Base-by-base conservation (phyloP, 64 coral and sea anemone genomes). In the Stichodactyla helianthus region DNA sequence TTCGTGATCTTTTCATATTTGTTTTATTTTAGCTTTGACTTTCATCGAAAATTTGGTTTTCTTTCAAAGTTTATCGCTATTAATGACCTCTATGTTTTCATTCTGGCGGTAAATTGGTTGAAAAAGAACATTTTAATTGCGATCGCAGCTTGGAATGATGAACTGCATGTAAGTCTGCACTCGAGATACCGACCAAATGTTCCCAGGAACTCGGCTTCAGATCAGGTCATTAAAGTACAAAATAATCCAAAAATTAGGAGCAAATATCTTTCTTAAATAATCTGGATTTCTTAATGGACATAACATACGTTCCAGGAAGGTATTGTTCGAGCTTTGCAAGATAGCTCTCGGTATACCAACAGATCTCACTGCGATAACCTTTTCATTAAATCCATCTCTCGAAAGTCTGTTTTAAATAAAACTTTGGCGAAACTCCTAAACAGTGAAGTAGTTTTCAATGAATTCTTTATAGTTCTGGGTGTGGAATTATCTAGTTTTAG, bases 21-120 rank as follows among this genome's bases (percentile, higher is more conserved):
- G 68, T 74, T 74, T 74, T 74, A 74, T 74, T 74, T 74, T 74
- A 74, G 68, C 12, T 14, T 23, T 74, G 68, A 23, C 68, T 81
- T 54, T 81, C 78, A 81, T 81, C 78, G 53, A 81, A 17, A 53
- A 81, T 50, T 81, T 81, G 51, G 54, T 52, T 44, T 52, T 81
- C 78, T 81, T 81, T 81, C 51, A 81, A 53, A 81, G 78, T 54
- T 81, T 81, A 81, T 81, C 78, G 78, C 35, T 51, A 12, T 54
- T 53, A 81, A 51, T 81, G 50, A 81, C 15, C 78, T 81, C 53
- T 19, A 54, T 52, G 51, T 81, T 81, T 81, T 51, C 50, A 28
- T 54, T 51, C 14, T 81, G 78, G 50, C 78, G 12, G 50, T 15
- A 7, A 74, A 74, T 25, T 74, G 63, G 18, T 68, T 7, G 19